Evolutionary conservation across 2,888 invertebrate genomes (phyloP), one percentile per base, ranked within the genome.

Genomic region (Halictus quadricinctus): DNA sequence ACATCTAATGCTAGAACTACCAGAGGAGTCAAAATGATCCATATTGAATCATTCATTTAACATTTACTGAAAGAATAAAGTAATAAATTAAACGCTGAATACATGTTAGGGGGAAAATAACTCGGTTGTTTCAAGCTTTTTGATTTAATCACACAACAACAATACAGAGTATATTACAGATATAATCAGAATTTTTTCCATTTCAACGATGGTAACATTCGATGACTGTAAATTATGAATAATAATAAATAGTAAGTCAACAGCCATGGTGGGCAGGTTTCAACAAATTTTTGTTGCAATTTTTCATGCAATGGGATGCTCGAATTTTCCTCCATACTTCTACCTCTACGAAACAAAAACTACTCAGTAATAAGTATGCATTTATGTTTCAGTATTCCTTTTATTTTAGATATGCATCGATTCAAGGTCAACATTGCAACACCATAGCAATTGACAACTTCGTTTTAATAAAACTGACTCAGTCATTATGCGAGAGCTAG

Each of bases 61-160:
- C 5, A 15, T 48, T 48, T 48, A 48, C 15, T 15, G 48, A 0
- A 15, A 48, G 48, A 12, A 15, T 48, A 12, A 70, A 43, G 13
- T n/a, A n/a, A 43, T 25, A n/a, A 43, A 43, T 43, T 70, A 43
- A 70, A 70, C 43, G n/a, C n/a, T 0, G 72, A 75, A 86, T 86
- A 43, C 76, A 72, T 83, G 15, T 80, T 58, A 43, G 58, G 36
- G 54, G 76, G 13, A 8, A 48, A 64, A 25, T 25, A 13, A 43
- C 13, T 48, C 13, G n/a, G 48, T 43, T 29, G 25, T 48, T 80
- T 80, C 82, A 86, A 86, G 86, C 79, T 92, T 92, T 90, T 92
- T 90, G 91, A 93, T 93, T 94, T 93, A 94, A 93, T 94, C 94
- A 94, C 94, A 94, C 94, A 94, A 94, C 94, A 94, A 94, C 93